phyloP scores from a whole-genome alignment of 2,113 vertebrate species.

The Gopherus evgoodei region DNA sequence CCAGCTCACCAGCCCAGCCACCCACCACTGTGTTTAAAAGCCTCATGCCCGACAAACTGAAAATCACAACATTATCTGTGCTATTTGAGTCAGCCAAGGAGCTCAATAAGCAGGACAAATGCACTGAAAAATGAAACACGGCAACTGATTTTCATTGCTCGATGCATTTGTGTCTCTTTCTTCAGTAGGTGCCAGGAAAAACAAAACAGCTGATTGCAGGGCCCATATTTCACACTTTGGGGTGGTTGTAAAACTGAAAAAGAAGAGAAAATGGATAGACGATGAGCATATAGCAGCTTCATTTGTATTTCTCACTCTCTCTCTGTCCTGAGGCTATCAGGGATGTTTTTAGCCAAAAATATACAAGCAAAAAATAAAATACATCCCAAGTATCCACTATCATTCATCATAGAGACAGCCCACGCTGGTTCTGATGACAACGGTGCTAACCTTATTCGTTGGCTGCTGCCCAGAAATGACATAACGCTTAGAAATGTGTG shows the following conservation, averaged over 20 bases:
- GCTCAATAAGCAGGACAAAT: slow-evolving; percentile 62
- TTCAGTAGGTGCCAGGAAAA: neutral
- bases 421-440: slow-evolving; percentile 64
- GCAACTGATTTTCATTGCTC: neutral
- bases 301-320: neutral
- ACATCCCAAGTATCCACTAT: slow-evolving; percentile 47
- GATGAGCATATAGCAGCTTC: neutral
- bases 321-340: slow-evolving; percentile 33
- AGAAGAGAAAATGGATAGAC: neutral
- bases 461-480: slow-evolving; percentile 63
- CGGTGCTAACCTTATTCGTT: slow-evolving; percentile 69
- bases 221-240: neutral
- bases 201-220: neutral
- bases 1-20: slow-evolving; percentile 2
- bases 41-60: neutral
- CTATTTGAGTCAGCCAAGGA: slow-evolving; percentile 9
- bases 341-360: slow-evolving; percentile 57
- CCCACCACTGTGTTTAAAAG: neutral
- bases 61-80: slow-evolving; percentile 21
- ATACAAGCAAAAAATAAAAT: slow-evolving; percentile 14
- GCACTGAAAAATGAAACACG: neutral
- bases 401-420: slow-evolving; percentile 74
- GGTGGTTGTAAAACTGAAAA: neutral
- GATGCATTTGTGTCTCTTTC: neutral
- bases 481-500: slow-evolving; percentile 54